phyloP scores from a whole-genome alignment of 2,113 vertebrate genomes.

The Misgurnus mizolepis region DNA sequence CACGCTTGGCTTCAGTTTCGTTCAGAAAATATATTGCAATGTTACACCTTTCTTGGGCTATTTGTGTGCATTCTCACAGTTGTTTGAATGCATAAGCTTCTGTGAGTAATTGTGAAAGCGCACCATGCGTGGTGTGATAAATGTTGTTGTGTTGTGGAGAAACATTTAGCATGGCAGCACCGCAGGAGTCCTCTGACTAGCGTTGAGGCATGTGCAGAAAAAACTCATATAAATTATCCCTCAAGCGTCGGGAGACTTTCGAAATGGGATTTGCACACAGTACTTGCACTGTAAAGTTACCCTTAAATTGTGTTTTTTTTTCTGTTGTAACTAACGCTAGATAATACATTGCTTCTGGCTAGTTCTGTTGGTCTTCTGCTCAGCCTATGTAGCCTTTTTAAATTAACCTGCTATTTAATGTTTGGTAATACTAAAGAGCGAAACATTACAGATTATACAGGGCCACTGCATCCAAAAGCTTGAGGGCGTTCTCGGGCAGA shows the following conservation, averaged over 20 bases:
- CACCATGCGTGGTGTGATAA: conserved; percentile 19
- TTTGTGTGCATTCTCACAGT: conserved; percentile 15
- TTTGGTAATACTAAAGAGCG: no score
- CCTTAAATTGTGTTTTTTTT: not conserved
- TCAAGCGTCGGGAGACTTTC: not conserved
- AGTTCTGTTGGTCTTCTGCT: not conserved
- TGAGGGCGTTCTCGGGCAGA: no score
- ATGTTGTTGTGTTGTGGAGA: conserved; percentile 17
- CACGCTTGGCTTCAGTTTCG: conserved; percentile 42
- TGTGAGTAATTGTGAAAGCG: conserved; percentile 12
- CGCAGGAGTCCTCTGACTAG: not conserved
- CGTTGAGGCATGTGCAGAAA: not conserved
- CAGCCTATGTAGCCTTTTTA: no score
- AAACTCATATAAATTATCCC: not conserved
- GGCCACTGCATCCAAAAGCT: no score
- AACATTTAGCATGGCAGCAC: not conserved
- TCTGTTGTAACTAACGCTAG: not conserved
- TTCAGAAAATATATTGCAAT: not conserved
- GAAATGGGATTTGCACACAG: not conserved
- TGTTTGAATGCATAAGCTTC: conserved; percentile 30
- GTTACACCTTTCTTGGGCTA: not conserved
- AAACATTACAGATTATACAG: no score
- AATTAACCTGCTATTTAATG: no score
- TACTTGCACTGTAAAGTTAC: not conserved
- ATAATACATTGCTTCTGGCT: not conserved